Evolutionary conservation across 2,113 vertebrate genomes (phyloP).

Genomic region (Ramphastos sulfuratus): DNA sequence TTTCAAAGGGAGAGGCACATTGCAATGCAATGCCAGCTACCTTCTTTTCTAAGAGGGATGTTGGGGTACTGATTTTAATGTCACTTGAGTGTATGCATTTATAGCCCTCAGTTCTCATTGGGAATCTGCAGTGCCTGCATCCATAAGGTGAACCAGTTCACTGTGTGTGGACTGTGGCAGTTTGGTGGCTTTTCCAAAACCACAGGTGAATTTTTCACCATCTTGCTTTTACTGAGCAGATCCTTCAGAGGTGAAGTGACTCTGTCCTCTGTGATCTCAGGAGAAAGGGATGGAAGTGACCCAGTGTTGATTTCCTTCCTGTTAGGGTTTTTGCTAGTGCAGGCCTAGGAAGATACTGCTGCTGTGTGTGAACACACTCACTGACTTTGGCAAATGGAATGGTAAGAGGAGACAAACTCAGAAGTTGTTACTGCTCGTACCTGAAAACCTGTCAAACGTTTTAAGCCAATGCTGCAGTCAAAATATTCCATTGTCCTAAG

Average conservation of each 20-base stretch:
- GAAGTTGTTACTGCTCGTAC: not conserved
- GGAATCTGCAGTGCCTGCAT: not conserved
- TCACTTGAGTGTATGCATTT: not conserved
- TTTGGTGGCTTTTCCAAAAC: not conserved
- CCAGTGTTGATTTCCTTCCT: fast-evolving
- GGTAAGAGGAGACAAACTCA: not conserved
- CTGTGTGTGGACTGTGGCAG: not conserved
- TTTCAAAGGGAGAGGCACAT: fast-evolving
- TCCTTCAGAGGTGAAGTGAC: not conserved
- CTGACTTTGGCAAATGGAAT: not conserved
- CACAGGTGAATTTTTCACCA: not conserved
- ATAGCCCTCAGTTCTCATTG: not conserved
- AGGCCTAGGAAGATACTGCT: not conserved
- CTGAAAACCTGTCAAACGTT: not conserved
- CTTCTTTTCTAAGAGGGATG: not conserved
- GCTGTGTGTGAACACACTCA: not conserved
- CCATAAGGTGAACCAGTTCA: not conserved
- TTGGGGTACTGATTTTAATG: not conserved
- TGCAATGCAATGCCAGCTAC: not conserved
- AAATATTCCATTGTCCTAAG: not conserved
- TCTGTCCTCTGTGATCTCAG: fast-evolving
- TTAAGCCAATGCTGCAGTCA: not conserved
- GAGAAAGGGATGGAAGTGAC: not conserved
- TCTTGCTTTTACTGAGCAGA: not conserved
- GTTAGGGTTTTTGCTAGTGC: not conserved